Conservation (phyloP, 2,888 invertebrate species). For the Mesorhabditis sp. region DNA sequence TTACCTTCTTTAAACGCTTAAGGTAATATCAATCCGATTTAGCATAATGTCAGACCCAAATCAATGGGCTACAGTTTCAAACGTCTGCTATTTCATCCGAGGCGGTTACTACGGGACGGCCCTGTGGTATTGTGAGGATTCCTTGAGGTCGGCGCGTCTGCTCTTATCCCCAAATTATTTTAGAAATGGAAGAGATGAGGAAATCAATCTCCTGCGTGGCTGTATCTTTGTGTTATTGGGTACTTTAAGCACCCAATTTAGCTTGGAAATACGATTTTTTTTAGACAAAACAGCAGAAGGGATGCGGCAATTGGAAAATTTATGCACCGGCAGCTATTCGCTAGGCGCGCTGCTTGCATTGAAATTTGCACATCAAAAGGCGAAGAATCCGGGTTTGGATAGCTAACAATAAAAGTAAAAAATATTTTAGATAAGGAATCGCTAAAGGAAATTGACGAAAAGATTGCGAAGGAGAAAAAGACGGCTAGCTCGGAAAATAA, state of each 20-base stretch:
- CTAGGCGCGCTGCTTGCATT: slow-evolving; percentile 26
- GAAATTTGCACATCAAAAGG: slow-evolving; percentile 28
- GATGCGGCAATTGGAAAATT: slow-evolving; percentile 34
- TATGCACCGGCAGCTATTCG: slow-evolving; percentile 20
- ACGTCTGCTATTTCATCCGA: slow-evolving; percentile 17
- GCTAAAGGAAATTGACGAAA: slow-evolving; percentile 24
- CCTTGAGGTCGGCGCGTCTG: slow-evolving; percentile 10
- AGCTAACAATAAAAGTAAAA: not conserved
- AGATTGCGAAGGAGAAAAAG: slow-evolving; percentile 16
- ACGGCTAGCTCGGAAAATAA: slow-evolving; percentile 16
- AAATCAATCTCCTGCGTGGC: slow-evolving; percentile 21
- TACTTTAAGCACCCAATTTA: not conserved
- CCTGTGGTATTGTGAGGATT: slow-evolving; percentile 19
- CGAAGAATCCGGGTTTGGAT: slow-evolving; percentile 24
- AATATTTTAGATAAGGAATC: slow-evolving; percentile 25
- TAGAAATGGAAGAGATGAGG: slow-evolving; percentile 21
- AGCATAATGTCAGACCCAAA: not conserved
- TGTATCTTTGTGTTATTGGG: slow-evolving; percentile 9
- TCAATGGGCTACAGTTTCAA: not conserved
- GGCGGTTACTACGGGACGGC: slow-evolving; percentile 37
- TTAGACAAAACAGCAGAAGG: slow-evolving; percentile 46
- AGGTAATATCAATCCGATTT: too few relatives aligned
- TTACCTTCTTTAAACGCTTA: too few relatives aligned
- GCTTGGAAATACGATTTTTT: slow-evolving; percentile 7
- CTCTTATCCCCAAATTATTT: not conserved